phyloP scores from a whole-genome alignment of 53 echinoderm and acorn worm genomes.

The Crossaster papposus region DNA sequence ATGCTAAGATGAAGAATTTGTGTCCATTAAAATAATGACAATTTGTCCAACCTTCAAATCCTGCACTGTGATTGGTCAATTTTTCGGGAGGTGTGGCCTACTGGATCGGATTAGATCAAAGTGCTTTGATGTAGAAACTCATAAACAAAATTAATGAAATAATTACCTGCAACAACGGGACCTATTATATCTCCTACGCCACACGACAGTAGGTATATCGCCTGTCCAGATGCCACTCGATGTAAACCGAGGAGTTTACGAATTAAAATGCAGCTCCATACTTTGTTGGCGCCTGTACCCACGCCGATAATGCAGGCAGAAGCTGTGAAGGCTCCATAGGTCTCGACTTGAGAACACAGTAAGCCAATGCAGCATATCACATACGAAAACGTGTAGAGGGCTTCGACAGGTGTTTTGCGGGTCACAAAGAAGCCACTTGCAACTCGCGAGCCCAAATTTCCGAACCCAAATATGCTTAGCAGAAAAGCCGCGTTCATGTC shows the following conservation, averaged over 20 bases:
- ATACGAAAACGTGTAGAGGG: background rate
- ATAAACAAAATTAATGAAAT: no score
- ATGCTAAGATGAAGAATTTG: no score
- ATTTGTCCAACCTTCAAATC: no score
- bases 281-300: background rate
- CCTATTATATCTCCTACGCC: constrained; percentile 22
- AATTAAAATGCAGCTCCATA: background rate
- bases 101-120: no score
- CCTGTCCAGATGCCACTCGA: constrained; percentile 1
- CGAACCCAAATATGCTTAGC: constrained; percentile 21
- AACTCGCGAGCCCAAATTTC: background rate
- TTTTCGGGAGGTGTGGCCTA: no score
- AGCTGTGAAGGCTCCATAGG: background rate
- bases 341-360: background rate
- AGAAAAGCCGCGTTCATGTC: constrained; percentile 7
- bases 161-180: constrained; percentile 16
- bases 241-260: constrained; percentile 19
- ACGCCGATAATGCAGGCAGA: constrained; percentile 25
- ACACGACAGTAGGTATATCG: background rate
- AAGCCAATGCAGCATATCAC: background rate
- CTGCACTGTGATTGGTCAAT: no score
- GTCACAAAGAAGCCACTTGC: constrained; percentile 6
- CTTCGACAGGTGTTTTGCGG: background rate
- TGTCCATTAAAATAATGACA: no score
- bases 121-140: no score